Conservation (phyloP, 2,113 vertebrate species). For the Carassius auratus region DNA sequence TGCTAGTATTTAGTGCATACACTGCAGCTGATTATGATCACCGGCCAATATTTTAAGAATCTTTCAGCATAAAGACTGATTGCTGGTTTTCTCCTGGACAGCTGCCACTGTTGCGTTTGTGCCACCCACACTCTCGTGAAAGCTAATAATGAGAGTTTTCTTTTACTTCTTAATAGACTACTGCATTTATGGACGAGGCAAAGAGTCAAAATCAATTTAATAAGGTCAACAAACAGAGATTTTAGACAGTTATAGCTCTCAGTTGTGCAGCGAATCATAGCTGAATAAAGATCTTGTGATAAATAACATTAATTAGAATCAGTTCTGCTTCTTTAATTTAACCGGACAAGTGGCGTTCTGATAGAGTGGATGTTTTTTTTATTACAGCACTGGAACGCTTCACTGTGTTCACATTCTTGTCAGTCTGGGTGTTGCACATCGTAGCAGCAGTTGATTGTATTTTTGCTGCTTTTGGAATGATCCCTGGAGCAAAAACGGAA, state of each 20-base stretch:
- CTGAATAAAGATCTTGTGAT: constrained; percentile 8
- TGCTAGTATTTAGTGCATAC: not conserved
- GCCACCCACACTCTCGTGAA: not conserved
- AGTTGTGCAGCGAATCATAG: not conserved
- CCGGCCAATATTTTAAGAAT: not conserved
- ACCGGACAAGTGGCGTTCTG: not conserved
- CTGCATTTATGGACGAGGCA: not conserved
- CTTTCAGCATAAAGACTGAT: constrained; percentile 10
- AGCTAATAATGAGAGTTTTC: constrained; percentile 25
- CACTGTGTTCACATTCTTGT: not conserved
- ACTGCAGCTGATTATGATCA: not conserved
- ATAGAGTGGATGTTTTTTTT: not conserved
- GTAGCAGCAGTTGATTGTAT: not conserved
- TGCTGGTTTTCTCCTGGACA: constrained; percentile 18
- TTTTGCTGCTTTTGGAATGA: not conserved
- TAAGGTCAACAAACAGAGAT: not conserved
- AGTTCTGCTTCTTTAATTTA: not conserved
- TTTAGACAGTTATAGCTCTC: not conserved
- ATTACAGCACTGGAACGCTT: not conserved
- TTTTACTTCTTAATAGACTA: constrained; percentile 17
- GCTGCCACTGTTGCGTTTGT: not conserved
- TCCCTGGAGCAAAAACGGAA: not conserved
- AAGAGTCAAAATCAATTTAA: not conserved
- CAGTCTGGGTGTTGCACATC: not conserved
- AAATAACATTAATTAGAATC: constrained; percentile 16